A percentile compares a stretch with the other conserved stretches of the same genome.
Evolutionary conservation across 2,888 invertebrate species (phyloP).

Genomic region (Fragum whitleyi): DNA sequence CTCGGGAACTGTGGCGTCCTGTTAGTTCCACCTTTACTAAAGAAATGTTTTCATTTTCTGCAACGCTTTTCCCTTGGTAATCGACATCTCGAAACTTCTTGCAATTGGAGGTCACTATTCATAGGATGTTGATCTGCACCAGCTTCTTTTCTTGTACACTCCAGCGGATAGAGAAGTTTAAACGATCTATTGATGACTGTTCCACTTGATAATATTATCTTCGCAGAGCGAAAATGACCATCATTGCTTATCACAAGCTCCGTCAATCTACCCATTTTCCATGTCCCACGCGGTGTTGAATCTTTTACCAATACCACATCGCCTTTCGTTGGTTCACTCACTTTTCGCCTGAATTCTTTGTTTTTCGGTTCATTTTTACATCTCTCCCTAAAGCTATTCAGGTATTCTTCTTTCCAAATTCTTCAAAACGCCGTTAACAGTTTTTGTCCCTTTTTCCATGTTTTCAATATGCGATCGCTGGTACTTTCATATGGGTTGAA

Average conservation of each 20-base stretch:
- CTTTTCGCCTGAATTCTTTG: neutral
- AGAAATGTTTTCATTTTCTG: neutral
- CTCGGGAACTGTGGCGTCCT: neutral
- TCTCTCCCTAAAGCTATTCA: constrained; percentile 31
- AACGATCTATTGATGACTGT: neutral
- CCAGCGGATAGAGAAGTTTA: neutral
- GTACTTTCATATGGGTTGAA: neutral
- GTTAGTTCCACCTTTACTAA: neutral
- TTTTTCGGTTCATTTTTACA: constrained; percentile 28
- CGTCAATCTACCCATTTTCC: neutral
- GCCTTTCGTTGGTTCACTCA: neutral
- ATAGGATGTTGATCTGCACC: neutral
- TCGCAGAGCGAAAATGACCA: neutral
- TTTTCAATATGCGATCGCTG: neutral
- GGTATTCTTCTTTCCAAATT: constrained; percentile 43
- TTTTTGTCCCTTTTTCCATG: constrained; percentile 27
- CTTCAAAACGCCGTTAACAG: constrained; percentile 26
- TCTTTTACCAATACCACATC: neutral
- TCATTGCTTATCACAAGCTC: neutral
- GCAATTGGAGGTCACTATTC: too few species aligned
- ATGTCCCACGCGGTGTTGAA: neutral
- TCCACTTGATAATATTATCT: neutral
- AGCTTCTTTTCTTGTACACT: too few species aligned
- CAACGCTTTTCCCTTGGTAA: neutral
- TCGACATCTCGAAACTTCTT: neutral